Evolutionary conservation across 2,888 invertebrate genomes (phyloP).

Genomic region (Scrobipalpa atriplicella): DNA sequence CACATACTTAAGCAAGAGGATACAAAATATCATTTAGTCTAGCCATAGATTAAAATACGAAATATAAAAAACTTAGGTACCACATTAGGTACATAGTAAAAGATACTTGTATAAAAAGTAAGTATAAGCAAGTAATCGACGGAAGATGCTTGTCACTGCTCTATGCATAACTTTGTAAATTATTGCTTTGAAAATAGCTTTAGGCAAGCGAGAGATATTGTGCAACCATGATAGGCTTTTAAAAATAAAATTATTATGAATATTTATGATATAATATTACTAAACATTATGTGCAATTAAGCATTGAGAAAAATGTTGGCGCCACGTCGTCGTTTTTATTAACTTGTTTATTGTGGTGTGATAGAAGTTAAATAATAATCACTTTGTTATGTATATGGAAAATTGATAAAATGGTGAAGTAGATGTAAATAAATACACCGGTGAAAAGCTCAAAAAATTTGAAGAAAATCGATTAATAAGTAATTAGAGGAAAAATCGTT

Average conservation of each 20-base stretch:
- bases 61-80: no score
- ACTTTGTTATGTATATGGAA: no score
- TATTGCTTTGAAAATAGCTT: not conserved
- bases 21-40: no score
- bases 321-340: not conserved
- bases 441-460: no score
- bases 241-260: constrained; percentile 4
- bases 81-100: no score
- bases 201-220: not conserved
- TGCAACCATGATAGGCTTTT: not conserved
- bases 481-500: no score
- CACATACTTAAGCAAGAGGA: no score
- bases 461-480: no score
- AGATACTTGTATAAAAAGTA: not conserved
- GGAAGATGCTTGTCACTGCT: not conserved
- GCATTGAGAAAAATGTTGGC: not conserved
- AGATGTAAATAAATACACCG: no score
- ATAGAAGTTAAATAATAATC: not conserved
- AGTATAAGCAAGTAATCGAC: not conserved
- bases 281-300: not conserved
- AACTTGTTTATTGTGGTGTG: not conserved
- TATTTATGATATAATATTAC: constrained; percentile 9
- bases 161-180: constrained; percentile 3
- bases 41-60: no score
- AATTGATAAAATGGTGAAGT: no score